A percentile compares a stretch with the other conserved stretches of the same genome.
Conservation (phyloP, 2,888 invertebrate species). For the Agrypnus murinus region DNA sequence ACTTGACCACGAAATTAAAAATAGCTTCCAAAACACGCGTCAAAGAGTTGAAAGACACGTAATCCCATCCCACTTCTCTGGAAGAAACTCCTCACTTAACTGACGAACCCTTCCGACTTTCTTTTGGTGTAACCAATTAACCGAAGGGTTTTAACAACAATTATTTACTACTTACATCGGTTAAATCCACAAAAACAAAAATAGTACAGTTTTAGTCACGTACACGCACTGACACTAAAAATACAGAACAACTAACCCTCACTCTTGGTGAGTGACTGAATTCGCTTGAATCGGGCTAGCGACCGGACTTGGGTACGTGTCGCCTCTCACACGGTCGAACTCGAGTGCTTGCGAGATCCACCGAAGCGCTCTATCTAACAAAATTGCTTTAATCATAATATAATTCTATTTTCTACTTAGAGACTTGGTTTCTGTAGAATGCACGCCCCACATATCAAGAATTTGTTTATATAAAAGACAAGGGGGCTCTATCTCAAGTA, state of each 20-base stretch:
- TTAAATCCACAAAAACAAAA: slow-evolving; percentile 48
- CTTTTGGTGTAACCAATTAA: slow-evolving; percentile 2
- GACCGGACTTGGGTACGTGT: slow-evolving; percentile 53
- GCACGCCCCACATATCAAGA: slow-evolving; percentile 22
- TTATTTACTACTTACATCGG: slow-evolving; percentile 37
- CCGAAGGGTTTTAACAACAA: not conserved
- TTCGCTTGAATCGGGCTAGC: slow-evolving; percentile 41
- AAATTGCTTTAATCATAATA: slow-evolving; percentile 24
- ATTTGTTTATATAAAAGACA: slow-evolving; percentile 23
- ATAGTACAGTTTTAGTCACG: slow-evolving; percentile 36
- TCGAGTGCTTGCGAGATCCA: slow-evolving; percentile 32
- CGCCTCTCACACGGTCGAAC: slow-evolving; percentile 35
- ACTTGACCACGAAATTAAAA: slow-evolving; percentile 34
- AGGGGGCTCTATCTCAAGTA: too few species aligned
- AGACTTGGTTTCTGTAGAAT: slow-evolving; percentile 19
- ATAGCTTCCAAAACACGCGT: slow-evolving; percentile 20
- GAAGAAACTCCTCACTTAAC: not conserved
- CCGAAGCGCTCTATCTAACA: slow-evolving; percentile 39
- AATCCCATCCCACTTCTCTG: slow-evolving; percentile 28
- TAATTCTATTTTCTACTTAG: slow-evolving; percentile 24
- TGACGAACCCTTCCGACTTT: not conserved
- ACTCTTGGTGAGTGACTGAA: slow-evolving; percentile 48
- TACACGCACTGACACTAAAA: slow-evolving; percentile 43
- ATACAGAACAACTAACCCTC: slow-evolving; percentile 28
- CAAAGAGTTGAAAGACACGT: slow-evolving; percentile 26